Percentiles rank a stretch among this genome's conserved stretches.
Evolutionary conservation across 2,888 invertebrate genomes (phyloP).

Genomic region (Anaspis maculata): DNA sequence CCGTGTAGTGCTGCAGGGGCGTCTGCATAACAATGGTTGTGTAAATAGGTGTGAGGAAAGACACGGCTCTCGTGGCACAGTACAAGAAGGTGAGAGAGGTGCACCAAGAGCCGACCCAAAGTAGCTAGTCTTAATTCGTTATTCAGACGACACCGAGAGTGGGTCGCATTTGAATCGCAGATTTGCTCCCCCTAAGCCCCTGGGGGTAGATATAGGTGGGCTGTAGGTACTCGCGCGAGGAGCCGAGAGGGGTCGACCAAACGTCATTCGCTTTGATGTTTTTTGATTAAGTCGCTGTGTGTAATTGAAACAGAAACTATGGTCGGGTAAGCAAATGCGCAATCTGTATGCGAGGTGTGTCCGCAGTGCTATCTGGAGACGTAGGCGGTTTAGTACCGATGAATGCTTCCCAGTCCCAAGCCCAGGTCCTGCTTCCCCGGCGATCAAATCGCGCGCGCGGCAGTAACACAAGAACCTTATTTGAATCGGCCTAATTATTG

Average conservation of each 20-base stretch:
- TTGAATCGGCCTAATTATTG: too few relatives aligned
- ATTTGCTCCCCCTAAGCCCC: slow-evolving; percentile 28
- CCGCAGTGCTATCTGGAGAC: slow-evolving; percentile 22
- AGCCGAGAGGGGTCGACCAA: too few relatives aligned
- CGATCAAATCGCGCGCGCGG: too few relatives aligned
- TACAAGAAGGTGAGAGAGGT: too few relatives aligned
- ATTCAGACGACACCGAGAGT: slow-evolving; percentile 17
- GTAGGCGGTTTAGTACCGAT: too few relatives aligned
- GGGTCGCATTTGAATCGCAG: slow-evolving; percentile 31
- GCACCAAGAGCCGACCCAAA: too few relatives aligned
- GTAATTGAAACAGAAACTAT: slow-evolving; percentile 39
- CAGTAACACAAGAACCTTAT: too few relatives aligned
- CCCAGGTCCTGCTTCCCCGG: too few relatives aligned
- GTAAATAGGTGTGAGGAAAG: slow-evolving; percentile 34
- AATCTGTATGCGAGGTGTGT: slow-evolving; percentile 39
- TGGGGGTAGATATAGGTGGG: too few relatives aligned
- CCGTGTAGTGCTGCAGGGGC: slow-evolving; percentile 21
- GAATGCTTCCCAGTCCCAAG: too few relatives aligned
- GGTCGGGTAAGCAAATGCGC: slow-evolving; percentile 35
- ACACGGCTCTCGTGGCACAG: too few relatives aligned
- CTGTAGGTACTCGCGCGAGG: too few relatives aligned
- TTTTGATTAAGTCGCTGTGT: slow-evolving; percentile 37
- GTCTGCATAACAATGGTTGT: slow-evolving; percentile 30
- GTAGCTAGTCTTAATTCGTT: slow-evolving; percentile 26
- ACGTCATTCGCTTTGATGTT: slow-evolving; percentile 38